Evolutionary conservation across 2,888 invertebrate species (phyloP).

Genomic region (Conomelus anceps): DNA sequence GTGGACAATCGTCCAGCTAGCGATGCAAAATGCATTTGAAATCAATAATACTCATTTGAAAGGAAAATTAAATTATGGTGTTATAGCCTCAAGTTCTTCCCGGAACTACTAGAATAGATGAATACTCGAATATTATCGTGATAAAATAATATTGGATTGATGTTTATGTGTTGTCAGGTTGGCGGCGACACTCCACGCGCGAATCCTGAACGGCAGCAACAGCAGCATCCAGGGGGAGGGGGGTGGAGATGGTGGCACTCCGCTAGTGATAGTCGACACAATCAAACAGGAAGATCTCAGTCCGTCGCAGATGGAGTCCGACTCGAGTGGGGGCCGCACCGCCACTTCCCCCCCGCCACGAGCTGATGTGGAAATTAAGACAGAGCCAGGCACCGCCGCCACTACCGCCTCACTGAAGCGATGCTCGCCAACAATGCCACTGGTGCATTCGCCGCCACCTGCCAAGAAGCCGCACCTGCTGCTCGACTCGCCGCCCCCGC

Average conservation of each 20-base stretch:
- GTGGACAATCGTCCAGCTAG: no score
- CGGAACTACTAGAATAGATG: no score
- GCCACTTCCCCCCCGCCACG: conserved; percentile 16
- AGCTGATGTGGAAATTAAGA: conserved; percentile 36
- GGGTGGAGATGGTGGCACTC: background rate
- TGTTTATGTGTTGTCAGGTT: conserved; percentile 44
- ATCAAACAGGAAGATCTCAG: conserved; percentile 41
- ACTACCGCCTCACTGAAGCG: background rate
- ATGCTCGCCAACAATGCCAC: no score
- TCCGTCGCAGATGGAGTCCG: background rate
- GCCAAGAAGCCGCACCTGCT: conserved; percentile 34
- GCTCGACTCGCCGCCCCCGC: conserved; percentile 36
- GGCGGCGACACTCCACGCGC: conserved; percentile 74
- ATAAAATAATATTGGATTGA: background rate
- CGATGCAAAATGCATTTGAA: no score
- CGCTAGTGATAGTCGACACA: conserved; percentile 44
- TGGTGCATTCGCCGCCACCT: conserved; percentile 20
- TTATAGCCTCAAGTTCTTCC: no score
- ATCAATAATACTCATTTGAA: no score
- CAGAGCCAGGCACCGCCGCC: conserved; percentile 35
- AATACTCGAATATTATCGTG: no score
- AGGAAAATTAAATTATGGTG: no score
- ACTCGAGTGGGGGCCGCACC: conserved; percentile 10
- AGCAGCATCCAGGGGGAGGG: background rate
- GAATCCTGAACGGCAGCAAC: conserved; percentile 61